A percentile compares a stretch with the other conserved stretches of the same genome.
Conservation (phyloP, 2,797 vertebrate genomes). For the Varecia variegata region DNA sequence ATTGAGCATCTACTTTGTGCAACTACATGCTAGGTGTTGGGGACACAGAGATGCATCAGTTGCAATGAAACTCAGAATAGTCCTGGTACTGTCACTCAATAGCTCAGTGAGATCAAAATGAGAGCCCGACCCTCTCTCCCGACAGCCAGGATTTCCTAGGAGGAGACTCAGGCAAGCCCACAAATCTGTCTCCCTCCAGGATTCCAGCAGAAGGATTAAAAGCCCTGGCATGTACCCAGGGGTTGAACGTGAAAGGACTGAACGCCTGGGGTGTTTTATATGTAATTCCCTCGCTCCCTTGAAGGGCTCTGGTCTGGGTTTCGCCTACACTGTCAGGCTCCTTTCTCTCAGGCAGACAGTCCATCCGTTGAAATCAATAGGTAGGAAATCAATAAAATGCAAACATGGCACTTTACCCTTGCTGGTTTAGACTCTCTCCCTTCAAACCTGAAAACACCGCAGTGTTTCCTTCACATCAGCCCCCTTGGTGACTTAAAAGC, state of each 20-base stretch:
- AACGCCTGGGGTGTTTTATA: slow-evolving; percentile 14
- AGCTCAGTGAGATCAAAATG: not conserved
- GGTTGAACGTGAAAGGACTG: not conserved
- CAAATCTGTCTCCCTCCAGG: not conserved
- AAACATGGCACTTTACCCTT: slow-evolving; percentile 77
- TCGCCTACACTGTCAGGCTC: slow-evolving; percentile 68
- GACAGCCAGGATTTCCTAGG: not conserved
- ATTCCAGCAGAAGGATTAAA: not conserved
- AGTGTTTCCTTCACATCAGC: slow-evolving; percentile 6
- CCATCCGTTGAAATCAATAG: slow-evolving; percentile 82
- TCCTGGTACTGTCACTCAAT: not conserved
- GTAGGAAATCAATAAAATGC: slow-evolving; percentile 82
- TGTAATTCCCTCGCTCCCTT: slow-evolving; percentile 52
- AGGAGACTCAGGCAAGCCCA: not conserved
- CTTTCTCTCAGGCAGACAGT: slow-evolving; percentile 75
- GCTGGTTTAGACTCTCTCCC: slow-evolving; percentile 60
- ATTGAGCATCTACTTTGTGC: not conserved
- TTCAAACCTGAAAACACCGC: slow-evolving; percentile 59
- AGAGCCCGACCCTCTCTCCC: not conserved
- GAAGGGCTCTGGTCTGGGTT: slow-evolving; percentile 5
- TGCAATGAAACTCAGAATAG: not conserved
- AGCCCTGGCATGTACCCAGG: not conserved
- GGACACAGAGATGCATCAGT: not conserved
- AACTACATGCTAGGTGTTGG: not conserved
- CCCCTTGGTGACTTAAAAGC: not conserved